Base-by-base conservation (phyloP, 2,113 vertebrate genomes). In the Saguinus midas region DNA sequence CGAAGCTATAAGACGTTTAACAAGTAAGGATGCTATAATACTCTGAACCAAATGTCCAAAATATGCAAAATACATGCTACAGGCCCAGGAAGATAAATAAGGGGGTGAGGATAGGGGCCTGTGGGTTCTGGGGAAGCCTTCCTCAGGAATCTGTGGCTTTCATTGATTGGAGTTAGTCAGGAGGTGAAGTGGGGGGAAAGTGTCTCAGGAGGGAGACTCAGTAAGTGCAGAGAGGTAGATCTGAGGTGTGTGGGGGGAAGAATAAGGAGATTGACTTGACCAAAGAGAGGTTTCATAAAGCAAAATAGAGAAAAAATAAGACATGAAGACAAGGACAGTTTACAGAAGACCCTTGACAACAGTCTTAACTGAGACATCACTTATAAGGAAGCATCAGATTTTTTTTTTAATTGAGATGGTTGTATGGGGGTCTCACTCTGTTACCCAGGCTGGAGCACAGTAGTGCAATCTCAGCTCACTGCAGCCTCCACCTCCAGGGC, bases 241-340 rank as follows among this genome's bases (percentile, higher is more conserved):
- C 29, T 14, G 50, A 80, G 20, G 21, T 0, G 0, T 12, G 21
- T 79, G 3, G 82, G 48, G 43, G 21, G 29, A 94, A 83, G 58
- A 61, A 68, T 3, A 8, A 82, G 35, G 23, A 96, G 75, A 79
- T 10, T 20, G 7, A 16, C 29, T 20, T 29, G 11, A 73, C 23
- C 57, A 32, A 72, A 27, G 11, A 61, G 57, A 35, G 58, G 72
- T 57, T 89, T 86, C 79, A 1, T 23, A 17, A 40, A 76, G 52
- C 66, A 87, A 92, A 68, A 25, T 1, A 45, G 37, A 76, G 79
- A 90, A 70, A 88, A 90, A 91, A 87, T 80, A 80, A 95, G 87
- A 70, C 14, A 5, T 14, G 27, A 90, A 37, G 40, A 55, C 35
- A 79, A 87, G 55, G 52, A 50, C 45, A 52, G 55, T 29, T 21